Base-by-base conservation (phyloP, 2,888 invertebrate genomes). In the Pecten maximus region DNA sequence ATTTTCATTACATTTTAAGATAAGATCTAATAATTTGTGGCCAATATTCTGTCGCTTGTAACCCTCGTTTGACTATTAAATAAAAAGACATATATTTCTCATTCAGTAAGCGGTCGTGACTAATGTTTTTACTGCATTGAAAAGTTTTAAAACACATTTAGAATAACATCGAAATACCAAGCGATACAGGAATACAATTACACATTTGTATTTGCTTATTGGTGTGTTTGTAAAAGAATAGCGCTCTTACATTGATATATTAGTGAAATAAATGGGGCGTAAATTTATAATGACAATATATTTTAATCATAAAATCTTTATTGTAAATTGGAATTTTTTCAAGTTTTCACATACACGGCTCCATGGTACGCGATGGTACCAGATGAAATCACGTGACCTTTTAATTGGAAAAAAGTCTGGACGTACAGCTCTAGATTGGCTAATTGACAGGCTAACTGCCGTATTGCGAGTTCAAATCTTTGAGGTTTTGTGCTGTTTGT, bases 231-330 rank as follows among this genome's bases (percentile, higher is more conserved):
- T 74, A 74, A 74, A 74, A 74, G 74, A 74, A 74, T 74, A 28
- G 74, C 23, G 35, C 12, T 35, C 35, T 2, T 74, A 74, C 74
- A 74, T 10, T 35, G 74, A 74, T 74, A 74, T 74, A 74, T 74
- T 74, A 74, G 74, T 74, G 35, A 74, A 74, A 35, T 74, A 74
- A 74, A 74, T 74, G 10, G 35, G 35, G 35, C 74, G 28, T 74
- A 35, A 74, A 74, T 74, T 35, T 74, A 74, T 74, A 74, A 74
- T 35, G 74, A 74, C 74, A 74, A 74, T 74, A 74, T 74, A 28
- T 74, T 74, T 74, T 74, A 74, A 74, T 74, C 74, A 74, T 28
- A 74, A 74, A 74, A 74, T 74, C 74, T 74, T 28, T 74, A 74
- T 74, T 74, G 74, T 74, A 35, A 6, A 35, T 74, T 74, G 74